A percentile compares a stretch with the other conserved stretches of the same genome.
Evolutionary conservation across 2,797 vertebrate species (phyloP).

Genomic region (Champsocephalus esox): DNA sequence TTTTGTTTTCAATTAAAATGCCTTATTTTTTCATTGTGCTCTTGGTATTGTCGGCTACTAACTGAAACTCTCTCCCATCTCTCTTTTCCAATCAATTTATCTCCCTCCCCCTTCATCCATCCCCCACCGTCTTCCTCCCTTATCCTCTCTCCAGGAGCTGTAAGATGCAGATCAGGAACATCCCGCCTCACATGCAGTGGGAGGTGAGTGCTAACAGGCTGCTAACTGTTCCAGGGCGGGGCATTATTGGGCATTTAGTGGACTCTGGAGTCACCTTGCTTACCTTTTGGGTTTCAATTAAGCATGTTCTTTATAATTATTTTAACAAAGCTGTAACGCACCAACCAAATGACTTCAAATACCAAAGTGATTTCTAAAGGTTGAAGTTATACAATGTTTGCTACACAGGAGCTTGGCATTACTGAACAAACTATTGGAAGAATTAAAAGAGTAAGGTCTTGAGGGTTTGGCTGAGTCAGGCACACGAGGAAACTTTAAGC

Average conservation of each 20-base stretch:
- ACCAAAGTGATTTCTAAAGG: neutral
- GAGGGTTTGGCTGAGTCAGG: neutral
- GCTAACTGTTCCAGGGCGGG: constrained; percentile 69
- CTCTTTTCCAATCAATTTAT: constrained; percentile 28
- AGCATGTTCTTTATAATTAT: constrained; percentile 30
- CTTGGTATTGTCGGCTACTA: constrained; percentile 42
- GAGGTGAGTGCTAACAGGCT: constrained; percentile 88
- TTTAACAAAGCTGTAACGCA: constrained; percentile 16
- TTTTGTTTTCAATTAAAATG: neutral
- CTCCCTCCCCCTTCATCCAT: constrained; percentile 27
- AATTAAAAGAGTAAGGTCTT: neutral
- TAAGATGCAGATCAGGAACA: constrained; percentile 97
- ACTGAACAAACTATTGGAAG: neutral
- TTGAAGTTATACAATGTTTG: neutral
- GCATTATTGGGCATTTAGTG: constrained; percentile 52
- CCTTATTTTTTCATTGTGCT: constrained; percentile 24
- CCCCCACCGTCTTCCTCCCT: constrained; percentile 42
- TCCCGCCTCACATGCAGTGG: constrained; percentile 97
- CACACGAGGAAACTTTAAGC: neutral
- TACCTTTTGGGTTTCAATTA: constrained; percentile 37
- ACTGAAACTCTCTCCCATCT: constrained; percentile 11
- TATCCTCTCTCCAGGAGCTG: constrained; percentile 88
- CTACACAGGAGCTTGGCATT: neutral
- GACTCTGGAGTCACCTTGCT: constrained; percentile 54
- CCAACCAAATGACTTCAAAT: neutral